Base-by-base conservation (phyloP, 2,888 invertebrate species). In the Rugalucina vietnamica region DNA sequence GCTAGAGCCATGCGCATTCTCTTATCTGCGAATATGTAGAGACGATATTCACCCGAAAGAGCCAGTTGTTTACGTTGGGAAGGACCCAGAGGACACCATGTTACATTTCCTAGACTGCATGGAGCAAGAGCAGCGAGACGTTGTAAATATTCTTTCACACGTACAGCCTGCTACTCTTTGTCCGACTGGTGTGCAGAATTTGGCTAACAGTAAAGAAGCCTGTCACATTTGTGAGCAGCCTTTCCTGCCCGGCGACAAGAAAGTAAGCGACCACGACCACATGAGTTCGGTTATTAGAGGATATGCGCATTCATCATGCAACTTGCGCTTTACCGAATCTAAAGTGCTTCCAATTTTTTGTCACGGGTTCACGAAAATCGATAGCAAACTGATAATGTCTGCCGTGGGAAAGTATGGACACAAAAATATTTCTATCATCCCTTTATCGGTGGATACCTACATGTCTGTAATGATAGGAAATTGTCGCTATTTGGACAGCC, bases 361-460 rank as follows among this genome's bases (percentile, higher is more conserved):
- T 1, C 27, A 77, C 50, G 54, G 43, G 14, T 43, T 77, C 5
- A n/a, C 50, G 27, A n/a, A 49, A 43, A 50, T 43, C 70, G 77
- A 77, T 21, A 70, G 70, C 3, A 43, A 50, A 29, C 37, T 77
- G 1, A 49, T 77, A 2, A 69, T 70, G 71, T 32, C 29, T n/a
- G 69, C 69, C 4, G 69, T 60, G 14, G 76, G 39, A 27, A 39
- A 57, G 3, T 60, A 69, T 32, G 69, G 69, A 34, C 37, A 29
- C 18, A 27, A 4, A 21, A 69, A 65, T 43, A 37, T 76, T 8
- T 14, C n/a, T 3, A 43, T 76, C 10, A 12, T 76, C 3, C 76
- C 76, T 10, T 24, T 39, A 24, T 43, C 37, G 1, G 39, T 76
- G 18, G 76, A 76, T 34, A 69, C 76, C 12, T 76, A 76, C 49